phyloP scores from a whole-genome alignment of 2,797 vertebrate genomes.

The Tapera naevia region DNA sequence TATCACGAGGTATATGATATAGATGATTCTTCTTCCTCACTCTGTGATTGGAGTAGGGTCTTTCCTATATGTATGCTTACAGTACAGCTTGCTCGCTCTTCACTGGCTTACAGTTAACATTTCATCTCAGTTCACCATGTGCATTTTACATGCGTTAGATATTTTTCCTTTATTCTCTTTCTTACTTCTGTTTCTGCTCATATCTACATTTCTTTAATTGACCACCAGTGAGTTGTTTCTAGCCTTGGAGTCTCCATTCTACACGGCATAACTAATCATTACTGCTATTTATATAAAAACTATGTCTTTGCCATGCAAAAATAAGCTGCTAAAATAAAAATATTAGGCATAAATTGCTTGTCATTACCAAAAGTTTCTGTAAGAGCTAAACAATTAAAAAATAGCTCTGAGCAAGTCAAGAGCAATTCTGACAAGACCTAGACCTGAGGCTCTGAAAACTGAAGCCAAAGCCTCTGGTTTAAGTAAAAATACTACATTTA shows the following conservation, averaged over 20 bases:
- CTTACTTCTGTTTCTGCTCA: neutral
- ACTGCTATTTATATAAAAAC: neutral
- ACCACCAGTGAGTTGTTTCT: neutral
- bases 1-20: neutral
- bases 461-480: neutral
- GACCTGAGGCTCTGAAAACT: neutral
- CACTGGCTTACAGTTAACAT: neutral
- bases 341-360: neutral
- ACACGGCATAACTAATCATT: neutral
- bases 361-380: neutral
- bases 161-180: neutral
- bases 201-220: neutral
- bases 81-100: neutral
- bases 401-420: neutral
- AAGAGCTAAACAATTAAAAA: neutral
- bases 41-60: neutral
- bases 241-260: neutral
- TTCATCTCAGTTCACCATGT: neutral
- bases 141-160: neutral
- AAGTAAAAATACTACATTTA: neutral
- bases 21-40: neutral
- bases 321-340: neutral
- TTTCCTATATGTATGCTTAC: neutral
- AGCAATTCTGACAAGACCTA: neutral
- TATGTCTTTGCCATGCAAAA: neutral